Conservation (phyloP, 53 echinoderm and acorn worm species). For the Apostichopus leukothele region DNA sequence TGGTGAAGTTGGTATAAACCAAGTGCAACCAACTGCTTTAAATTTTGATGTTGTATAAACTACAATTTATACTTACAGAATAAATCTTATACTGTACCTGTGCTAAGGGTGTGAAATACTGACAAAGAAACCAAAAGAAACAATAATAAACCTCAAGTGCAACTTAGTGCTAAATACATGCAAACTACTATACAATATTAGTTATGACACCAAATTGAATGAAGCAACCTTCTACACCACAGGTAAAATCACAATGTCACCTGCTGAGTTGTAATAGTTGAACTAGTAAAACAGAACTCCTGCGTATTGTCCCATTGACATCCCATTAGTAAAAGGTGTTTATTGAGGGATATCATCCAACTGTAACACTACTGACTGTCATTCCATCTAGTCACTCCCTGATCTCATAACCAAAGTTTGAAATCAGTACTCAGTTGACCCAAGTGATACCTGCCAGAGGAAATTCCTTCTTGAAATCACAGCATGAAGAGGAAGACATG, state of each 20-base stretch:
- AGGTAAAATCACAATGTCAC: neutral
- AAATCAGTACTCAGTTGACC: conserved; percentile 10
- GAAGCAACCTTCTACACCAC: neutral
- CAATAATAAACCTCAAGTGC: neutral
- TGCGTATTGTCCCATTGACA: neutral
- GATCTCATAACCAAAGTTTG: neutral
- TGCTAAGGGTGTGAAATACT: too few species aligned
- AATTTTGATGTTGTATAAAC: too few species aligned
- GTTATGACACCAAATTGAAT: neutral
- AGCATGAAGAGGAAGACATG: conserved; percentile 30
- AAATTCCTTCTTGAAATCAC: conserved; percentile 41
- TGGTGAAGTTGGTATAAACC: too few species aligned
- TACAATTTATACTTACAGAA: too few species aligned
- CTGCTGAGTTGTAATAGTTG: neutral
- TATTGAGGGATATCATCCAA: neutral
- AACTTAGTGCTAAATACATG: neutral
- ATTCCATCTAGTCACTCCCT: neutral
- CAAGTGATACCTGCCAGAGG: conserved; percentile 12
- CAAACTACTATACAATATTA: neutral
- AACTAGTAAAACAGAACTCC: too few species aligned
- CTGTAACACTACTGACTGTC: neutral
- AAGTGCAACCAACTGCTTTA: too few species aligned
- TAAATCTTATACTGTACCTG: too few species aligned
- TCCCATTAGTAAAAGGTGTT: neutral
- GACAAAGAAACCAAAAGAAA: too few species aligned